Conservation (phyloP, 2,797 vertebrate species). For the Sparus aurata region DNA sequence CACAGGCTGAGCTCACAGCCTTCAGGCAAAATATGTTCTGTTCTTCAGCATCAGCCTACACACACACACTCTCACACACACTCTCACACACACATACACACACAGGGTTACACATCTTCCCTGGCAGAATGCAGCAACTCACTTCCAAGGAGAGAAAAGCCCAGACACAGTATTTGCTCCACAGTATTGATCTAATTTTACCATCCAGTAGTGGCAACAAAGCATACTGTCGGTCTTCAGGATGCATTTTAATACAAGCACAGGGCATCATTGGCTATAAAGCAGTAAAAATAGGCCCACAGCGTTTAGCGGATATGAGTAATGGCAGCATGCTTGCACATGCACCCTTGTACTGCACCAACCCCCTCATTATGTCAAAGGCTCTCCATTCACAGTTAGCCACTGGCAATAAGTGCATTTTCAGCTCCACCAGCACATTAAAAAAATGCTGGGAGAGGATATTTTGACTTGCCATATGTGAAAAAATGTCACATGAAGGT, state of each 20-base stretch:
- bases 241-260: constrained; percentile 66
- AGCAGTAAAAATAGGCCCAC: constrained; percentile 73
- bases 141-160: constrained; percentile 52
- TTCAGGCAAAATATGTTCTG: constrained; percentile 69
- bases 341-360: constrained; percentile 59
- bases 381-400: constrained; percentile 69
- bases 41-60: constrained; percentile 46
- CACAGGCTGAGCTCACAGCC: constrained; percentile 73
- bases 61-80: constrained; percentile 12
- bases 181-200: constrained; percentile 44
- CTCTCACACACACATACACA: constrained; percentile 14
- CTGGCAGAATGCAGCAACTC: constrained; percentile 48
- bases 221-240: constrained; percentile 50
- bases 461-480: constrained; percentile 40
- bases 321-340: constrained; percentile 71
- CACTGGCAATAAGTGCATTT: constrained; percentile 75
- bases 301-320: constrained; percentile 61
- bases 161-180: constrained; percentile 51
- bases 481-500: constrained; percentile 38
- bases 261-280: constrained; percentile 62
- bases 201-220: constrained; percentile 34
- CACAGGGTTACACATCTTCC: constrained; percentile 53
- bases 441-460: constrained; percentile 56
- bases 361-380: constrained; percentile 63
- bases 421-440: constrained; percentile 59